phyloP scores from a whole-genome alignment of 2,113 vertebrate species.

The Leptosomus discolor region DNA sequence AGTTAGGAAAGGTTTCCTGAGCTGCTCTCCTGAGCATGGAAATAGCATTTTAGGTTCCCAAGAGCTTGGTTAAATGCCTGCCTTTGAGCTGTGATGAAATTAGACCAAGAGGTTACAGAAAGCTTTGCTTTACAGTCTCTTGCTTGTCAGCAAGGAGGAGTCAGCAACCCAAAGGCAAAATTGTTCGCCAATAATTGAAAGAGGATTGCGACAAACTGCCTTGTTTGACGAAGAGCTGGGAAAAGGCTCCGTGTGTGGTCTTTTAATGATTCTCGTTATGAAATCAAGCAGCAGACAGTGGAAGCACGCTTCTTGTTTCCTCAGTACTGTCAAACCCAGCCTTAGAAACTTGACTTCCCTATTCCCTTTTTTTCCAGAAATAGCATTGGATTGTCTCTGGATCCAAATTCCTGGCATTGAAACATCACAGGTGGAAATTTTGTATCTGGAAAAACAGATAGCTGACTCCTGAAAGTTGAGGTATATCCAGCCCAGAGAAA shows the following conservation, averaged over 20 bases:
- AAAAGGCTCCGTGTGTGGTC: neutral
- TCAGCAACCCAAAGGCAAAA: neutral
- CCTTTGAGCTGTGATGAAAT: neutral
- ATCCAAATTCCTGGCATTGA: neutral
- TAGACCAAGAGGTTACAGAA: neutral
- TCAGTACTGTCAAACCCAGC: neutral
- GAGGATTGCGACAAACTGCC: neutral
- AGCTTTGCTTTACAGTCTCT: neutral
- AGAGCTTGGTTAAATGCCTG: neutral
- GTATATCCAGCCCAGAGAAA: neutral
- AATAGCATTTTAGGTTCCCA: neutral
- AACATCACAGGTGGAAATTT: neutral
- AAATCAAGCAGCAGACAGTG: neutral
- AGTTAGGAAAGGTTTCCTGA: neutral
- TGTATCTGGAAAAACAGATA: neutral
- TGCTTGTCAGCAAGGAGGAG: neutral
- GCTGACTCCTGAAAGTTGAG: neutral
- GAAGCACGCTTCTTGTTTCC: neutral
- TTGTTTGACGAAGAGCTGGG: neutral
- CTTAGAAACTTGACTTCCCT: neutral
- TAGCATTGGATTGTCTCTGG: neutral
- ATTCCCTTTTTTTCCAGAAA: neutral
- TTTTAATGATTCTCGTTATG: neutral
- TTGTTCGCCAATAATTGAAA: neutral
- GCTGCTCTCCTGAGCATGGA: neutral